These are phyloP conservation scores for Merops nubicus DNA, from an alignment of 2,113 vertebrate species.

Conservation along the genomic window DNA sequence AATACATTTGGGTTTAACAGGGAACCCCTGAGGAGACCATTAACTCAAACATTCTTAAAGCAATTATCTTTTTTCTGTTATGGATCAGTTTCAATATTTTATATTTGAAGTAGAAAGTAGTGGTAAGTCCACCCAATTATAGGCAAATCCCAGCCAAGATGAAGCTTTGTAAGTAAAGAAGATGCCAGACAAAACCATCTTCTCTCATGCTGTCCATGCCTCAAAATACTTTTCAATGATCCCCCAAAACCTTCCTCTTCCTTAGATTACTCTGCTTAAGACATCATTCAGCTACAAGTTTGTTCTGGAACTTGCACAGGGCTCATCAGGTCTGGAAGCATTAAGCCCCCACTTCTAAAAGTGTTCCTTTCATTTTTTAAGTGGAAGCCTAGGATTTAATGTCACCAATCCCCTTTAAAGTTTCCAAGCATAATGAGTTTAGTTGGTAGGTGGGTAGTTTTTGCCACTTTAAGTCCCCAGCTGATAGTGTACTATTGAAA, in stretches of 20 bases:
- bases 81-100: background rate
- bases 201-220: background rate
- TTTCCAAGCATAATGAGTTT: background rate
- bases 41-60: background rate
- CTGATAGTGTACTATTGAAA: background rate
- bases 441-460: background rate
- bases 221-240: rapidly evolving
- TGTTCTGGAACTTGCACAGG: background rate
- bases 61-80: background rate
- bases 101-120: background rate
- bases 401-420: background rate
- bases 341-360: background rate
- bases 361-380: background rate
- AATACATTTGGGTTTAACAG: background rate
- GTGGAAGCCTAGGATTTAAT: background rate
- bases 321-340: background rate
- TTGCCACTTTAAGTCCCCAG: background rate
- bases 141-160: background rate
- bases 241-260: background rate
- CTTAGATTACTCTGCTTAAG: background rate
- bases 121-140: background rate
- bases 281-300: background rate
- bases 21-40: background rate
- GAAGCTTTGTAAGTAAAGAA: background rate
- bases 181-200: background rate